phyloP scores from a whole-genome alignment of 2,113 vertebrate species.

The Harpagus bidentatus region DNA sequence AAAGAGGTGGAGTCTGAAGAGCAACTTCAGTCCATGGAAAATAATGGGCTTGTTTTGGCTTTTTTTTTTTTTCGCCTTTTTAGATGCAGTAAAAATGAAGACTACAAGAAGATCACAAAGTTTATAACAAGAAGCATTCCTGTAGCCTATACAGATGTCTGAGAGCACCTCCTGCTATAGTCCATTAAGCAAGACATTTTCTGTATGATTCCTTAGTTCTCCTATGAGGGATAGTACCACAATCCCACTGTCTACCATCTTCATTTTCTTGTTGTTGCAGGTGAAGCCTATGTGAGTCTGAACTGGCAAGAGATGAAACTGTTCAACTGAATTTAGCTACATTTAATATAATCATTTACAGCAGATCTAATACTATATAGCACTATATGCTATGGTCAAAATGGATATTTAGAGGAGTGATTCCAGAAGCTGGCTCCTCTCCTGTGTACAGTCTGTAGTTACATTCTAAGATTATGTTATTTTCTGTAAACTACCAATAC shows the following conservation, averaged over 20 bases:
- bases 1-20: background rate
- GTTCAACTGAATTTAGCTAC: background rate
- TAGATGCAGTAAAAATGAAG: background rate
- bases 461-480: background rate
- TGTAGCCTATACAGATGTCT: background rate
- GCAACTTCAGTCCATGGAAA: background rate
- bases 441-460: background rate
- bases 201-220: background rate
- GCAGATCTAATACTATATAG: background rate
- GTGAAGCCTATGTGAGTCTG: background rate
- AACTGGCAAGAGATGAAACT: background rate
- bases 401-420: background rate
- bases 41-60: background rate
- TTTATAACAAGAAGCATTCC: background rate
- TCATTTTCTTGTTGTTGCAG: background rate
- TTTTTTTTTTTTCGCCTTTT: background rate
- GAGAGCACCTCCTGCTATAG: background rate
- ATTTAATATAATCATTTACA: background rate
- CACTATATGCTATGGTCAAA: background rate
- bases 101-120: background rate
- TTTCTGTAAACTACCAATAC: background rate
- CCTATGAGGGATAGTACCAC: background rate
- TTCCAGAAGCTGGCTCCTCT: background rate
- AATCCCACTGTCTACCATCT: background rate
- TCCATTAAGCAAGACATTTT: background rate